Conservation (phyloP, 2,888 invertebrate species). For the Stenoptilia bipunctidactyla region DNA sequence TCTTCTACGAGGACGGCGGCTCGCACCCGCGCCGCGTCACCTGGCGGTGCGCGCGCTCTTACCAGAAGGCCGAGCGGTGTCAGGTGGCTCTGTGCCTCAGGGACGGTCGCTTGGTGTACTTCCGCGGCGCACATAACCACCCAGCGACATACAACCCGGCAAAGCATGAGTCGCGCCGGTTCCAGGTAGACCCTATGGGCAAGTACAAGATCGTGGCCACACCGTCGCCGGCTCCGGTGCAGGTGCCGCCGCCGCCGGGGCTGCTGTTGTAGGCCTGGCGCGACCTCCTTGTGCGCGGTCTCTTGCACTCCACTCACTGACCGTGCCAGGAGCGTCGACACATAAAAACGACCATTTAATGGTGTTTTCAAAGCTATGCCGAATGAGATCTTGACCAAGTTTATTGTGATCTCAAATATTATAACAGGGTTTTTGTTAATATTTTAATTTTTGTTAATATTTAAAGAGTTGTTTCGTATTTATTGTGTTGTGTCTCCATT, state of each 20-base stretch:
- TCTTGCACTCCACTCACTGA: constrained; percentile 50
- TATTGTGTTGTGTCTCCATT: no score
- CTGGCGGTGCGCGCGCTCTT: constrained; percentile 61
- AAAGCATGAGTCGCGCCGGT: constrained; percentile 57
- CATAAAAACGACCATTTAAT: no score
- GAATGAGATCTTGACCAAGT: no score
- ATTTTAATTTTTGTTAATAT: constrained; percentile 25
- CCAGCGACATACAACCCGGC: constrained; percentile 55
- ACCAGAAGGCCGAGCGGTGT: constrained; percentile 62
- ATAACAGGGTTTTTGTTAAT: no score
- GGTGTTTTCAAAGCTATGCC: no score
- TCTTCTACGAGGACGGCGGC: constrained; percentile 65
- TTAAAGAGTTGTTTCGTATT: no score
- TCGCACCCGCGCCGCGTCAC: constrained; percentile 61
- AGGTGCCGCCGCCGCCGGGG: constrained; percentile 26
- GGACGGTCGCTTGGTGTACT: constrained; percentile 60
- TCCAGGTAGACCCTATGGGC: constrained; percentile 61
- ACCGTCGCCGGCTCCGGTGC: constrained; percentile 26
- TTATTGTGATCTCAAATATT: background rate
- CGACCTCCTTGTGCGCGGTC: constrained; percentile 64
- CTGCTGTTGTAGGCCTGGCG: constrained; percentile 65
- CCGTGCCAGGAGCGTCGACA: constrained; percentile 52
- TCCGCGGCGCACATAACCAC: constrained; percentile 58
- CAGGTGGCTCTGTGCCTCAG: constrained; percentile 60
- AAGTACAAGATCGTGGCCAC: constrained; percentile 62